Evolutionary conservation across 92 coral and sea anemone genomes (phyloP).

Genomic region (Palythoa caribaeorum): DNA sequence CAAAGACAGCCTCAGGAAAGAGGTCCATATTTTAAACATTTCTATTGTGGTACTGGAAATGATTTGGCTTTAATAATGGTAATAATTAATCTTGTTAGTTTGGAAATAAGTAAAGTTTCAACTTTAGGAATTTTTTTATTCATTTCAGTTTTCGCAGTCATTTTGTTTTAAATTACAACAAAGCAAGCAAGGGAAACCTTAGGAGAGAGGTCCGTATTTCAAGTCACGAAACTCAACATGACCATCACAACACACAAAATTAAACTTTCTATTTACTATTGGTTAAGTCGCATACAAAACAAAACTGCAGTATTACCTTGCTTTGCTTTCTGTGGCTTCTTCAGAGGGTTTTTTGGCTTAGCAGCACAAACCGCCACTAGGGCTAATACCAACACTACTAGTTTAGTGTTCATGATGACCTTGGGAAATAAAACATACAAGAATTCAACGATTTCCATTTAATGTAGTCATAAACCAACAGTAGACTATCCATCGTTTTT

Average conservation of each 20-base stretch:
- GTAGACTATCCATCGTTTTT: background rate
- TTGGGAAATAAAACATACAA: background rate
- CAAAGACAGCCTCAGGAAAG: too few species aligned
- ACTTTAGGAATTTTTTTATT: too few species aligned
- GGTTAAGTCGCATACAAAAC: background rate
- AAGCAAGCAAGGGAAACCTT: too few species aligned
- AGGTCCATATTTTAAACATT: too few species aligned
- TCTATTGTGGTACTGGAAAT: too few species aligned
- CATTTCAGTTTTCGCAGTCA: too few species aligned
- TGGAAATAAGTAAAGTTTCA: too few species aligned
- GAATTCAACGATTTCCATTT: background rate
- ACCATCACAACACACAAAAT: background rate
- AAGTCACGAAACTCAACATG: too few species aligned
- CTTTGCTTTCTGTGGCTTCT: constrained; percentile 18
- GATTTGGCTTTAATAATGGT: too few species aligned
- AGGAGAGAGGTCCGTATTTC: too few species aligned
- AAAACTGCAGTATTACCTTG: background rate
- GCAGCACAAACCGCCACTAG: constrained; percentile 40
- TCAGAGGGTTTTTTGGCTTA: constrained; percentile 30
- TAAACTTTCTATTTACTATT: background rate
- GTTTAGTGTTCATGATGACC: constrained; percentile 47
- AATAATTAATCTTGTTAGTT: too few species aligned
- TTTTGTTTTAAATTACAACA: too few species aligned
- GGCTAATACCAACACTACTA: constrained; percentile 36
- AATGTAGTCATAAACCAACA: background rate